Conservation (phyloP, 2,797 vertebrate species). For the Acipenser transmontanus region DNA sequence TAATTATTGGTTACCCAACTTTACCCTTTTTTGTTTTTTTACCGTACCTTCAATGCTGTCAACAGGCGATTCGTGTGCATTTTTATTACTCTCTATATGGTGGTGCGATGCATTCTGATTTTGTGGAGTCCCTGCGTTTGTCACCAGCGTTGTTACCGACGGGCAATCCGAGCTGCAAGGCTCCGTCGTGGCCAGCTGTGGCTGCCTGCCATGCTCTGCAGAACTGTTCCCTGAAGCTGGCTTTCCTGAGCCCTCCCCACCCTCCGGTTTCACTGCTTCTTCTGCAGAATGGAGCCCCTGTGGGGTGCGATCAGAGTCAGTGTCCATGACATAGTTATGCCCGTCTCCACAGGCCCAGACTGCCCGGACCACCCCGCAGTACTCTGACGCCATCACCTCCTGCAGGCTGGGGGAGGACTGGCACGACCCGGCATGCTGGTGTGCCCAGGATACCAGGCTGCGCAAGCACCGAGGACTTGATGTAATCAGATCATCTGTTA, state of each 20-base stretch:
- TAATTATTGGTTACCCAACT: too few species aligned
- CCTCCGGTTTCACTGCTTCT: constrained; percentile 21
- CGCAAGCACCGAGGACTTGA: constrained; percentile 75
- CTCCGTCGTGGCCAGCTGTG: background rate
- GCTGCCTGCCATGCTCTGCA: background rate
- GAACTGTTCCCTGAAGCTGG: background rate
- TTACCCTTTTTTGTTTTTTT: too few species aligned
- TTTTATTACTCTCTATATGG: constrained; percentile 24
- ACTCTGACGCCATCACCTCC: constrained; percentile 73
- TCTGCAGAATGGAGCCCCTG: constrained; percentile 7
- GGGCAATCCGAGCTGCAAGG: constrained; percentile 11
- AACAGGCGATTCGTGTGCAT: background rate
- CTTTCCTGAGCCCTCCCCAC: constrained; percentile 18
- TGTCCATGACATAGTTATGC: constrained; percentile 79
- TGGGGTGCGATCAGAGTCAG: constrained; percentile 39
- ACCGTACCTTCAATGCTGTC: constrained; percentile 39
- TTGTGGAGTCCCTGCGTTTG: constrained; percentile 21
- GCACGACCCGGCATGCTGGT: constrained; percentile 71
- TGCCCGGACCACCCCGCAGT: constrained; percentile 68
- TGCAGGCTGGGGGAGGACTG: constrained; percentile 68
- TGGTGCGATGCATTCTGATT: constrained; percentile 32
- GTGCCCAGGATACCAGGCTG: constrained; percentile 79
- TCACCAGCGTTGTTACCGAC: constrained; percentile 6
- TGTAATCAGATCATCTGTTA: constrained; percentile 57
- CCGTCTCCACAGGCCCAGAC: constrained; percentile 80